Evolutionary conservation across 2,888 invertebrate genomes (phyloP), one percentile per base, ranked within the genome.

Genomic region (Apodemia zela): DNA sequence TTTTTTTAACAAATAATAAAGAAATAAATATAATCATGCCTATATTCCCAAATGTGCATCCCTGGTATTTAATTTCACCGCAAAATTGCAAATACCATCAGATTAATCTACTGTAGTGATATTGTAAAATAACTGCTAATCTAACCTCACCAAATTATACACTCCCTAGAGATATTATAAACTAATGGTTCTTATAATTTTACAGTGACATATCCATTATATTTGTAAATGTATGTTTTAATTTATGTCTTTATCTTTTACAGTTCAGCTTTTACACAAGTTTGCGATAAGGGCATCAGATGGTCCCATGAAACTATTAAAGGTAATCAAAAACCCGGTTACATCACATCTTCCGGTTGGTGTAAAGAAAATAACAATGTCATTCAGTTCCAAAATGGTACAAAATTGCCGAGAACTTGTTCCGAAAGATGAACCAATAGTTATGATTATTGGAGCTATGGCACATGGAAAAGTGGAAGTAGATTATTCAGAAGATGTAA

Each of bases 241-340:
- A 42, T 15, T 42, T 15, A 42, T 42, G 13, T 42, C 15, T 42
- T 42, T 65, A 64, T 67, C 59, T 72, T 73, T 93, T 94, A 69
- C 88, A 98, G 99, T 99, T 61, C 99, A 99, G 93, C 92, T 99
- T 45, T 93, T 99, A 61, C 98, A 99, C 81, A 99, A 98, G 83
- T 96, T 98, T 81, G 95, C 96, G 63, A 97, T 99, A 51, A 93
- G 98, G 78, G 98, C 99, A 45, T 95, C 96, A 62, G 97, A 98
- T 79, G 96, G 97, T 0, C 95, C 97, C 0, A 95, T 96, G 86
- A 98, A 98, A 80, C 84, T 99, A 59, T 89, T 99, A 71, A 98
- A 98, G 93, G 98, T 98, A 4, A 98, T 99, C 60, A 98, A 98
- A 83, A 99, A 99, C 88, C 99, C 99, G 0, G 93, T 99, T 0